Conservation (phyloP, 2,113 vertebrate genomes). For the Suricata suricatta region DNA sequence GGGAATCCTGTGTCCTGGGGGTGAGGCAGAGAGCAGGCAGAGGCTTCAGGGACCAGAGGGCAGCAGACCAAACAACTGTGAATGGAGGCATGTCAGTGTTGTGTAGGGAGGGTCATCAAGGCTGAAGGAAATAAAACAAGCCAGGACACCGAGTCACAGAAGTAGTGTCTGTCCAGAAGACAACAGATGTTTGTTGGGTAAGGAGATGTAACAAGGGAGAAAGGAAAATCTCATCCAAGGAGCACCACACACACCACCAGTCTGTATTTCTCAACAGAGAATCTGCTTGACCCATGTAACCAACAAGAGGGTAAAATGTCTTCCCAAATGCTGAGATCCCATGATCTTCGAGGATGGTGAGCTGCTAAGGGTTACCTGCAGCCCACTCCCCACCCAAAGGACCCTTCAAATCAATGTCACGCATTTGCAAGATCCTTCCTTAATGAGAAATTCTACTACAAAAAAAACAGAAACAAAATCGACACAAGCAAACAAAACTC, state of each 20-base stretch:
- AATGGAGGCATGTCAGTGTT: not conserved
- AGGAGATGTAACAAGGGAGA: not conserved
- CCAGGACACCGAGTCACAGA: not conserved
- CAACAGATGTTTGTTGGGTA: fast-evolving
- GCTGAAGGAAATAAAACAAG: not conserved
- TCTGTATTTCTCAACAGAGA: not conserved
- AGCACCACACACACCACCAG: not conserved
- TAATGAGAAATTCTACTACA: not conserved
- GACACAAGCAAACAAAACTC: not conserved
- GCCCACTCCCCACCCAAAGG: no score
- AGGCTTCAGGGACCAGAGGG: not conserved
- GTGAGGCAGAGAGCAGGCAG: not conserved
- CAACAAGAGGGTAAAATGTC: not conserved
- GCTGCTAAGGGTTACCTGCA: not conserved
- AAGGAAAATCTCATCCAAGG: not conserved
- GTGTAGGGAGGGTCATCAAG: not conserved
- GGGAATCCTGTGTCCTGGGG: not conserved
- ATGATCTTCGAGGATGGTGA: no score
- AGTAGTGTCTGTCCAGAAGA: not conserved
- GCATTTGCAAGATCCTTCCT: not conserved
- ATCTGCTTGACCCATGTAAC: not conserved
- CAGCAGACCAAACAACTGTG: not conserved
- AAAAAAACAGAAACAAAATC: not conserved
- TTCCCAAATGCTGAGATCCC: not conserved
- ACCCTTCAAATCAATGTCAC: not conserved